Evolutionary conservation across 2,888 invertebrate species (phyloP).

Genomic region (Frankliniella fusca): DNA sequence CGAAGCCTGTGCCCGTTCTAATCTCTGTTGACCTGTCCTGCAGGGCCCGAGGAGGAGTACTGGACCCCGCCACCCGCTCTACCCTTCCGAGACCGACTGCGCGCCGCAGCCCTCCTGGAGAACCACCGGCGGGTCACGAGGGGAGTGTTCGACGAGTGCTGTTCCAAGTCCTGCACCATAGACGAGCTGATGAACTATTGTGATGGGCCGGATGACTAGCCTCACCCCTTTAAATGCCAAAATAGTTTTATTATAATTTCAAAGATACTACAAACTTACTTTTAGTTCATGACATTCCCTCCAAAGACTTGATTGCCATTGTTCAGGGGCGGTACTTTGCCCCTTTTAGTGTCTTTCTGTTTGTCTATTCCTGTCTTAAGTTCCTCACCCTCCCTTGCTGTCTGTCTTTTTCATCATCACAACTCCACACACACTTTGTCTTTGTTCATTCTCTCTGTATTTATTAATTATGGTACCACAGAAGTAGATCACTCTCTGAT

Average conservation of each 20-base stretch:
- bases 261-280: neutral
- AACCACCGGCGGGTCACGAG: conserved; percentile 36
- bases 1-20: neutral
- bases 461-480: conserved; percentile 10
- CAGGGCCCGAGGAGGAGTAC: neutral
- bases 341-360: neutral
- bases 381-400: too few relatives aligned
- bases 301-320: neutral
- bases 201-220: conserved; percentile 36
- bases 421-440: neutral
- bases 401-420: neutral
- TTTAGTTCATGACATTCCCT: conserved; percentile 9
- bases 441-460: neutral
- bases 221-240: neutral
- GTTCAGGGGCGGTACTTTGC: neutral
- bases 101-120: neutral
- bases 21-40: too few relatives aligned
- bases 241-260: neutral
- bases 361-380: neutral
- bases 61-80: conserved; percentile 37
- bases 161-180: conserved; percentile 46
- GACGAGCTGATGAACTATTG: conserved; percentile 48
- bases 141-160: conserved; percentile 51
- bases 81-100: neutral
- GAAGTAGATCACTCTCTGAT: neutral